phyloP scores from a whole-genome alignment of 2,113 vertebrate species.

The Mugil cephalus region DNA sequence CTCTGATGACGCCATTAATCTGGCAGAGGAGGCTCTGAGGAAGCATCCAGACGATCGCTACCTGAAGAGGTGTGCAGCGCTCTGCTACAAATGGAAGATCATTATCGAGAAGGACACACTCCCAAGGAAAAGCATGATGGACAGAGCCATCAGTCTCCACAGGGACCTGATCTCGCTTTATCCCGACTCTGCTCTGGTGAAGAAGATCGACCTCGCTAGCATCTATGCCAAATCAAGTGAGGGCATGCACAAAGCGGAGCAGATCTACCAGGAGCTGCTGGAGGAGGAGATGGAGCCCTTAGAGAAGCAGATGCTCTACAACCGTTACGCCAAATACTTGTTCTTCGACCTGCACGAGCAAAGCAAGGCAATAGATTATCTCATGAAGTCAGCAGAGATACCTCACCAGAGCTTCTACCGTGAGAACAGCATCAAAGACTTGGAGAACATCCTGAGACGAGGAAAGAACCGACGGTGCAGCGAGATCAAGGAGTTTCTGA shows the following conservation, averaged over 20 bases:
- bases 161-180: slow-evolving; percentile 51
- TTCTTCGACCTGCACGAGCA: background rate
- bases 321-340: slow-evolving; percentile 42
- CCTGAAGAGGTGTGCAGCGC: slow-evolving; percentile 45
- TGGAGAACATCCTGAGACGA: slow-evolving; percentile 14
- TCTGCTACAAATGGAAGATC: slow-evolving; percentile 56
- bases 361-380: background rate
- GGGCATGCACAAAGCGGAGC: background rate
- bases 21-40: slow-evolving; percentile 50
- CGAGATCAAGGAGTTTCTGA: slow-evolving; percentile 46
- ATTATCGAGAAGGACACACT: background rate
- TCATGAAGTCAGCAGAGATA: slow-evolving; percentile 61
- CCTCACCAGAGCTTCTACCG: background rate
- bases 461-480: background rate
- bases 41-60: slow-evolving; percentile 51
- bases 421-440: slow-evolving; percentile 30
- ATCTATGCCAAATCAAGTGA: slow-evolving; percentile 14
- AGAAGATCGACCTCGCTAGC: slow-evolving; percentile 30
- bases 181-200: slow-evolving; percentile 1
- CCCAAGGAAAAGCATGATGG: background rate
- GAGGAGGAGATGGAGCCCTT: background rate
- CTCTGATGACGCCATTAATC: slow-evolving; percentile 33
- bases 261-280: slow-evolving; percentile 50
- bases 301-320: slow-evolving; percentile 46
- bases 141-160: slow-evolving; percentile 37